Conservation (phyloP, 2,797 vertebrate species). For the Fundulus diaphanus region DNA sequence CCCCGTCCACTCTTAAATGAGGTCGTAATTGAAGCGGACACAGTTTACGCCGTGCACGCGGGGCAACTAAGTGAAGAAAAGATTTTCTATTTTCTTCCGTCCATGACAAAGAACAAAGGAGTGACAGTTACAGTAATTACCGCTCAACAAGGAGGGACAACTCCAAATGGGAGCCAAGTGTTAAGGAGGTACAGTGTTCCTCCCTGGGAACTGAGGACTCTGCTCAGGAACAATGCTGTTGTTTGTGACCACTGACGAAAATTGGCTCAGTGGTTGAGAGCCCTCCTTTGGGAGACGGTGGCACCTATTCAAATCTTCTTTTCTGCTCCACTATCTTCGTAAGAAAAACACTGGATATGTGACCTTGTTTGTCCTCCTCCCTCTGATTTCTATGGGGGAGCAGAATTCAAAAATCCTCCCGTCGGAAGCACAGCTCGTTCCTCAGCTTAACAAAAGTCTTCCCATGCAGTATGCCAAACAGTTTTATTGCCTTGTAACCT, state of each 20-base stretch:
- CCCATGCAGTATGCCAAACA: constrained; percentile 73
- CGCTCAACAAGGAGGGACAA: constrained; percentile 74
- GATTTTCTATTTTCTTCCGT: constrained; percentile 82
- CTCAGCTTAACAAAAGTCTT: constrained; percentile 67
- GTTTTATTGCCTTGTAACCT: constrained; percentile 78
- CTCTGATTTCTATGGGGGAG: constrained; percentile 66
- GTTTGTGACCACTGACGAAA: constrained; percentile 75
- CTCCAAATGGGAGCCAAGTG: constrained; percentile 74
- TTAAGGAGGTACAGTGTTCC: constrained; percentile 78
- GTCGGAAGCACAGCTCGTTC: constrained; percentile 64
- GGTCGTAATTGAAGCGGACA: constrained; percentile 84
- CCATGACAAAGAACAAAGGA: constrained; percentile 84
- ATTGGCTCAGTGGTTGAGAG: constrained; percentile 71
- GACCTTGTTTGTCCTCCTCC: constrained; percentile 71
- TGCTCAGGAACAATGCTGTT: constrained; percentile 75
- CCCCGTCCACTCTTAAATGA: constrained; percentile 71
- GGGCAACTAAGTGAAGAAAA: constrained; percentile 62
- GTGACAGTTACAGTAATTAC: constrained; percentile 87
- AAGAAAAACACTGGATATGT: constrained; percentile 67
- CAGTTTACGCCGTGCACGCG: constrained; percentile 67
- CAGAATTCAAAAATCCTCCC: constrained; percentile 62
- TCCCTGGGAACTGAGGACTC: constrained; percentile 77
- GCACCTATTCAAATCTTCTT: constrained; percentile 71
- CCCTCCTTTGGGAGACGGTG: constrained; percentile 63
- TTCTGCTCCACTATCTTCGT: constrained; percentile 67